Evolutionary conservation across 1,140 invertebrate species (phyloP).

Genomic region (Anoplophora glabripennis): DNA sequence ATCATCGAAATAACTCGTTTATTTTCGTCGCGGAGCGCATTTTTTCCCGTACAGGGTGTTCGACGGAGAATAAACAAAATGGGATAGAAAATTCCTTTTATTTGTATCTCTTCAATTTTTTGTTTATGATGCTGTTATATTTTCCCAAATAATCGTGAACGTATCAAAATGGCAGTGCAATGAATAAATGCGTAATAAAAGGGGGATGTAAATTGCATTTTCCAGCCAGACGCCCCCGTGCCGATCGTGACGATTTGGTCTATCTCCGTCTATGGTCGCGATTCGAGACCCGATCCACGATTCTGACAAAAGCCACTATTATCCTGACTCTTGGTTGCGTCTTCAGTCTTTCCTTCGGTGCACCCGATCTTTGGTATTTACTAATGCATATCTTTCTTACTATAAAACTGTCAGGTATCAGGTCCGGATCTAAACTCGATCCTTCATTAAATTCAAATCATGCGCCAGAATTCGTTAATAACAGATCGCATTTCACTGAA

Average conservation of each 20-base stretch:
- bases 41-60: background rate
- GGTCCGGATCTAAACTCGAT: background rate
- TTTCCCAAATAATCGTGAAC: no score
- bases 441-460: no score
- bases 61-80: no score
- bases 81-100: no score
- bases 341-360: slow-evolving; percentile 1
- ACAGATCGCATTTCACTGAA: no score
- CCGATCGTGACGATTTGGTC: background rate
- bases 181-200: no score
- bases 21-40: background rate
- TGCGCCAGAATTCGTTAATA: no score
- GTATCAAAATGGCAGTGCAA: no score
- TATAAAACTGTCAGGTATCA: background rate
- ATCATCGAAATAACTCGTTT: background rate
- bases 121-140: no score
- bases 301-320: slow-evolving; percentile 10
- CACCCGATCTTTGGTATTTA: slow-evolving; percentile 8
- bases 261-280: no score
- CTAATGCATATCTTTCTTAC: slow-evolving; percentile 5
- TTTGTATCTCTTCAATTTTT: no score
- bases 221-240: background rate
- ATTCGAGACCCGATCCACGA: background rate
- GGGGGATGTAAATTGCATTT: no score
- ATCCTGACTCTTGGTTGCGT: background rate